phyloP scores from a whole-genome alignment of 64 coral and sea anemone genomes.

The Trachythela sp. region DNA sequence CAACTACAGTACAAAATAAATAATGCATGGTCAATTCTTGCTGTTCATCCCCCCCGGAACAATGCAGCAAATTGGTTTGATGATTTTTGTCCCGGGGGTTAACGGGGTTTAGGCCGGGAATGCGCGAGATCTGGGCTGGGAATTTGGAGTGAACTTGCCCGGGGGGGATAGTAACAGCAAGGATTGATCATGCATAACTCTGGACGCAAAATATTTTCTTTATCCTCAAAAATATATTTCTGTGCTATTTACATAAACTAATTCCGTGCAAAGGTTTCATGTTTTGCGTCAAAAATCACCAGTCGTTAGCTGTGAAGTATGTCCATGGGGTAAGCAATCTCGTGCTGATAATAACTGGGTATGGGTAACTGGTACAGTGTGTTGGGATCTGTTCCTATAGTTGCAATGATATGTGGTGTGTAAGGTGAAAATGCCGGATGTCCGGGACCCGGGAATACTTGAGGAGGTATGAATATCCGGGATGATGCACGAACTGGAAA shows the following conservation, averaged over 20 bases:
- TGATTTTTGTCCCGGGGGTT: too few relatives aligned
- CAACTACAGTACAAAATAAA: too few relatives aligned
- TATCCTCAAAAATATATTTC: neutral
- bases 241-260: neutral
- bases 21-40: too few relatives aligned
- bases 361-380: constrained; percentile 18
- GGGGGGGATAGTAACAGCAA: too few relatives aligned
- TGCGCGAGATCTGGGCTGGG: too few relatives aligned
- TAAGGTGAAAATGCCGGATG: neutral
- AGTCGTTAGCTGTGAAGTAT: neutral
- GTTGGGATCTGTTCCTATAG: neutral
- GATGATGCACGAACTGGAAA: constrained; percentile 12
- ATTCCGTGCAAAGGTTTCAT: neutral
- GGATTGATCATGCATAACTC: too few relatives aligned
- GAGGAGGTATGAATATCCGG: neutral
- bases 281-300: neutral
- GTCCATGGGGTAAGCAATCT: neutral
- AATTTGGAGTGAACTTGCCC: too few relatives aligned
- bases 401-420: neutral
- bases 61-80: too few relatives aligned
- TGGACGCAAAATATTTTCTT: too few relatives aligned
- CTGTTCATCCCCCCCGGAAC: too few relatives aligned
- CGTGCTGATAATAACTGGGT: neutral
- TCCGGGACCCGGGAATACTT: neutral
- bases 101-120: too few relatives aligned